phyloP scores from a whole-genome alignment of 2,797 vertebrate genomes.

The Spinus olivaceus region DNA sequence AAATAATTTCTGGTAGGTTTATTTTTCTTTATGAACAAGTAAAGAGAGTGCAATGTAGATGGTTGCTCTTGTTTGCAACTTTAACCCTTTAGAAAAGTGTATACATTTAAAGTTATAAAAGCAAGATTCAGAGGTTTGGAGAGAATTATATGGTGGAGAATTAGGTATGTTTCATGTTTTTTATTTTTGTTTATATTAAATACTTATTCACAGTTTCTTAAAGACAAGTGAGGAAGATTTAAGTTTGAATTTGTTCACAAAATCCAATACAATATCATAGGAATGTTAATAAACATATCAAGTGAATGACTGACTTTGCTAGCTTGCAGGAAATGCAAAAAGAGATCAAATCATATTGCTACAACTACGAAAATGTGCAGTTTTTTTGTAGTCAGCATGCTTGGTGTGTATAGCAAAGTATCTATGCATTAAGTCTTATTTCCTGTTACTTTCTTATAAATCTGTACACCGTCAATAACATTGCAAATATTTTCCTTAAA shows the following conservation, averaged over 20 bases:
- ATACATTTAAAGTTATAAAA: background rate
- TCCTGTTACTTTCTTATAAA: background rate
- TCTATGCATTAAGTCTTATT: background rate
- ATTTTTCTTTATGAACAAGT: constrained; percentile 34
- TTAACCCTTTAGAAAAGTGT: constrained; percentile 5
- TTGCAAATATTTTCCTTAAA: constrained; percentile 4
- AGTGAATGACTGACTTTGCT: constrained; percentile 11
- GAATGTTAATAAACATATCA: constrained; percentile 53
- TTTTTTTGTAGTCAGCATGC: background rate
- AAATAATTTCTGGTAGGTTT: constrained; percentile 38
- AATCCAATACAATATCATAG: constrained; percentile 20
- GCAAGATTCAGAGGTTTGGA: background rate
- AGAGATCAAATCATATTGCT: background rate
- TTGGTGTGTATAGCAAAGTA: background rate
- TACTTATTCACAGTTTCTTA: background rate
- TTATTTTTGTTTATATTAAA: background rate
- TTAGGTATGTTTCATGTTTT: background rate
- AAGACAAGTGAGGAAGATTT: background rate
- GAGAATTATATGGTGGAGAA: background rate
- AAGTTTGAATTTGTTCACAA: background rate
- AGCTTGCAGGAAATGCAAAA: background rate
- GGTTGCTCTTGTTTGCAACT: constrained; percentile 9
- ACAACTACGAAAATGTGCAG: background rate
- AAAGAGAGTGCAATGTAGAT: background rate
- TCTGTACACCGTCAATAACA: background rate